Conservation (phyloP, 2,113 vertebrate species). For the Varanus komodoensis region DNA sequence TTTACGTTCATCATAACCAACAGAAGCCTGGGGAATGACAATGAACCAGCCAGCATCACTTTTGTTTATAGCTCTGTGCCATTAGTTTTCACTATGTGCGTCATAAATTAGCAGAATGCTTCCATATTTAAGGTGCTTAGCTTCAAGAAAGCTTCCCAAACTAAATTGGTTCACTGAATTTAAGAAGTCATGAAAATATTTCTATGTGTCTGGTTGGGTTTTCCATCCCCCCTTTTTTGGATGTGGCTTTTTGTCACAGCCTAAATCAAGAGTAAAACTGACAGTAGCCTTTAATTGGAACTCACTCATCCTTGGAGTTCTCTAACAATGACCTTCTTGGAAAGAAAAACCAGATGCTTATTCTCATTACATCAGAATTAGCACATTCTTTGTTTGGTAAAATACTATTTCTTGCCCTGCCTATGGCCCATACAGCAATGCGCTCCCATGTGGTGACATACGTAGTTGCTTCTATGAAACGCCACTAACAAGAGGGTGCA, state of each 20-base stretch:
- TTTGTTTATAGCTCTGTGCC: conserved; percentile 17
- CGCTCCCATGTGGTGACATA: background rate
- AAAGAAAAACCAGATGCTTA: conserved; percentile 36
- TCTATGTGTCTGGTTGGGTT: background rate
- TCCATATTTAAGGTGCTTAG: conserved; percentile 35
- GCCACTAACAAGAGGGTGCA: too few species aligned
- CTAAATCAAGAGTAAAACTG: conserved; percentile 38
- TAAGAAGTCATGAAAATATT: conserved; percentile 37
- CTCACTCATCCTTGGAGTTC: conserved; percentile 25
- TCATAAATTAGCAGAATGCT: conserved; percentile 30
- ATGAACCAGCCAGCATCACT: background rate
- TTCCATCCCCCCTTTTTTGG: background rate
- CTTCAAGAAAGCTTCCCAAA: conserved; percentile 33
- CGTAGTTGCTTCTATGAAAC: background rate
- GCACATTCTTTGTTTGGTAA: background rate
- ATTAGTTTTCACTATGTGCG: conserved; percentile 25
- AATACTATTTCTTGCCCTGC: conserved; percentile 5
- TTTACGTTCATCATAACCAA: conserved; percentile 28
- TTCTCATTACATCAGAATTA: conserved; percentile 25
- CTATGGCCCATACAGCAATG: conserved; percentile 3
- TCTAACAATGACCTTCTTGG: conserved; percentile 37
- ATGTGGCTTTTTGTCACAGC: background rate
- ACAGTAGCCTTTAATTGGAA: conserved; percentile 38
- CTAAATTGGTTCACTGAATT: conserved; percentile 39
- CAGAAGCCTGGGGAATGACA: conserved; percentile 22